phyloP scores from a whole-genome alignment of 1,140 invertebrate genomes.

The Melitaea cinxia region DNA sequence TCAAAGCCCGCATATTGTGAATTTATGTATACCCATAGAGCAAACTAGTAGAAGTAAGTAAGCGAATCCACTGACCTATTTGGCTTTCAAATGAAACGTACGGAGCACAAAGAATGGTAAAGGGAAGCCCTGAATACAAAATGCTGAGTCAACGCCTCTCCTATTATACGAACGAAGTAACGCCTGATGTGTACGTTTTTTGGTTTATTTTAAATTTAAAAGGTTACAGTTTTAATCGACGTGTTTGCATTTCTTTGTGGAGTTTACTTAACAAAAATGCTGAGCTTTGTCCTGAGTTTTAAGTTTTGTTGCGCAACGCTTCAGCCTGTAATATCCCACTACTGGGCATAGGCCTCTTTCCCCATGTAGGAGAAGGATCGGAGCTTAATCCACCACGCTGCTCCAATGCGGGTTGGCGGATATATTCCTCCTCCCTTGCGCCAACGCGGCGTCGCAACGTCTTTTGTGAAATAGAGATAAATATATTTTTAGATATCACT shows the following conservation, averaged over 20 bases:
- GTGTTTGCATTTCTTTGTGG: background rate
- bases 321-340: no score
- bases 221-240: constrained; percentile 14
- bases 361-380: no score
- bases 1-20: constrained; percentile 30
- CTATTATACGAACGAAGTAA: constrained; percentile 48
- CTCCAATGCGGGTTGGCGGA: no score
- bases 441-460: no score
- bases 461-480: no score
- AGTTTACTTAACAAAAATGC: no score
- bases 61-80: constrained; percentile 64
- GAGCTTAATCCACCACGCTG: no score
- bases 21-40: constrained; percentile 39
- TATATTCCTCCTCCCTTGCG: no score
- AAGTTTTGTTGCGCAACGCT: background rate
- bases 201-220: constrained; percentile 21
- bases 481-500: no score
- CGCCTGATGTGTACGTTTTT: constrained; percentile 32
- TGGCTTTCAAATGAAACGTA: constrained; percentile 71
- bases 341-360: no score
- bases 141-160: constrained; percentile 61
- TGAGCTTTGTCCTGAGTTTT: background rate
- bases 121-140: constrained; percentile 62
- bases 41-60: constrained; percentile 50
- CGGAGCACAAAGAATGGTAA: constrained; percentile 65